Evolutionary conservation across 1,140 invertebrate genomes (phyloP).

Genomic region (Platorchestia sp.): DNA sequence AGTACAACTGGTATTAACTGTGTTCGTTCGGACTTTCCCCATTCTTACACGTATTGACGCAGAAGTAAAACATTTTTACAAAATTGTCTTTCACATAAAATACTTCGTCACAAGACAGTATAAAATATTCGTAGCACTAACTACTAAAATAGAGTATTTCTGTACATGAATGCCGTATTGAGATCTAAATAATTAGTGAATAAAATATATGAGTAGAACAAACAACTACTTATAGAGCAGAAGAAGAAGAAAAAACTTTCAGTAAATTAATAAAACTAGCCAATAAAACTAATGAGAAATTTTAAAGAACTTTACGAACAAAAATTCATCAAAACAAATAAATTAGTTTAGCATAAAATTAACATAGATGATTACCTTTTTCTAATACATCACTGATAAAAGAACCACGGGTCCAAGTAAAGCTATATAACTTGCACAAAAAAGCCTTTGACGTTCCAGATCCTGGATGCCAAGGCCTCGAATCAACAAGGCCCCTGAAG

Average conservation of each 20-base stretch:
- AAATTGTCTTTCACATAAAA: not conserved
- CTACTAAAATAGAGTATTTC: not conserved
- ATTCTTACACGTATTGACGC: not conserved
- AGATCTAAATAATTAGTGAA: not conserved
- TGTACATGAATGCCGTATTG: not conserved
- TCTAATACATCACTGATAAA: not conserved
- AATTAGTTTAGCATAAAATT: not conserved
- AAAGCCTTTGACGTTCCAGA: not conserved
- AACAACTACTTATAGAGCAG: not conserved
- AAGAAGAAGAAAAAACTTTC: not conserved
- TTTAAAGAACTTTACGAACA: not conserved
- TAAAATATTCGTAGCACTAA: not conserved
- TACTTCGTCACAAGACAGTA: not conserved
- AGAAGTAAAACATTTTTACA: not conserved
- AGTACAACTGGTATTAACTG: too few species aligned
- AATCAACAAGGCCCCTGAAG: not conserved
- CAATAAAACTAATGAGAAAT: not conserved
- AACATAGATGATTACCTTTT: not conserved
- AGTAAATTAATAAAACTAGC: not conserved
- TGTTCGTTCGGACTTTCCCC: too few species aligned
- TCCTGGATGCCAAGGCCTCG: not conserved
- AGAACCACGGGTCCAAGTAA: too few species aligned
- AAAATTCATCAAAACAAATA: not conserved
- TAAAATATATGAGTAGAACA: not conserved
- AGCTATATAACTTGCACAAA: not conserved